Evolutionary conservation across 2,113 vertebrate species (phyloP), one percentile per base, ranked within the genome.

Genomic region (Peucedramus taeniatus): DNA sequence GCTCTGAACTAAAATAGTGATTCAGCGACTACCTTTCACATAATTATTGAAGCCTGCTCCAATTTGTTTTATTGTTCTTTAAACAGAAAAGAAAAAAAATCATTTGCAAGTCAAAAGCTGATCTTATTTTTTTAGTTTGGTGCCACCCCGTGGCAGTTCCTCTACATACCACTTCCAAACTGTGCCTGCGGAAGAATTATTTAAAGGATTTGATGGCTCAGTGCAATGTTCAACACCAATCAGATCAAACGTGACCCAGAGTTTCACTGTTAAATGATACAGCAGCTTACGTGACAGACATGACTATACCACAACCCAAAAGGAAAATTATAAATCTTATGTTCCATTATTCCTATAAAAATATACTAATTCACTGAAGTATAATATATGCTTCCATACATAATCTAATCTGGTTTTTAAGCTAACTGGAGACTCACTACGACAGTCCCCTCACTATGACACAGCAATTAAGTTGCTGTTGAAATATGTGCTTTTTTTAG

Each of bases 71-170:
- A 88, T 35, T 74, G 35, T 82, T 82, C 70, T 75, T 68, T 44
- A 54, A 78, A 42, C 12, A 77, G 66, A 72, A 82, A 89, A 12
- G 42, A 42, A 77, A 56, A 56, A 78, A 76, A 45, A 24, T 8
- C 7, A 86, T 86, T 83, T 78, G 24, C 40, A 89, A 89, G 49
- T 84, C 74, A 72, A 84, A 91, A 15, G 3, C 4, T 30, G 35
- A 63, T 77, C 13, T 64, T 75, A 26, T 50, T 87, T 75, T 71
- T 95, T 96, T 90, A 50, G 39, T 89, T 80, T 97, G 93, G 80
- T 95, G 95, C 94, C 97, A 91, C 89, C 96, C 26, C 37, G 90
- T 92, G 97, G 97, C 51, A 72, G 50, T 31, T 92, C 54, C 70
- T 54, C 59, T 13, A 37, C 60, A 37, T 7, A 50, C 28, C 54